These are phyloP conservation scores for Drosophila paranaensis DNA, from an alignment of 2,888 invertebrate species.

Conservation along the genomic window DNA sequence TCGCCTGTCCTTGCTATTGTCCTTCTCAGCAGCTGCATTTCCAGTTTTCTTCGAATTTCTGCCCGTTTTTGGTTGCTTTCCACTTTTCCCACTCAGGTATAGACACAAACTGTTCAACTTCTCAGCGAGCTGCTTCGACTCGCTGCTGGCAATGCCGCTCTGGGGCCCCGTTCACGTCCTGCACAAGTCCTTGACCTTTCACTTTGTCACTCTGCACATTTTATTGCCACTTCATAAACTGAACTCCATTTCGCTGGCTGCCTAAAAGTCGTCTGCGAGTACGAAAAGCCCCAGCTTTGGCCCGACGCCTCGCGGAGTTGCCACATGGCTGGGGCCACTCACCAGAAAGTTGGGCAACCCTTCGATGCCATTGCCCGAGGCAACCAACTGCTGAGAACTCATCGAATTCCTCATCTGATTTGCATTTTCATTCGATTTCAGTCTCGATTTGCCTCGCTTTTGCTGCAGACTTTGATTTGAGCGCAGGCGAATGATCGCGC, in stretches of 20 bases:
- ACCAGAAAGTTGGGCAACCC: neutral
- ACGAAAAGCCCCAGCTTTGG: neutral
- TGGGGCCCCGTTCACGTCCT: neutral
- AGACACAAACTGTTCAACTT: conserved; percentile 8
- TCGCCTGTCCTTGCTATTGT: neutral
- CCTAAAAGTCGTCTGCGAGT: neutral
- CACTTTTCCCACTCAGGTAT: conserved; percentile 5
- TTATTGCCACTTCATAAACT: neutral
- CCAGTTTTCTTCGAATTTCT: neutral
- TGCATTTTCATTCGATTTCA: neutral
- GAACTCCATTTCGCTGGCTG: neutral
- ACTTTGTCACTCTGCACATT: neutral
- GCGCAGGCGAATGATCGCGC: neutral
- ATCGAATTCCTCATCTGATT: neutral
- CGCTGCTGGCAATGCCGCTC: neutral
- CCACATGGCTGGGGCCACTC: neutral
- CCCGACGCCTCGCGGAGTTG: neutral
- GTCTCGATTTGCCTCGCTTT: neutral
- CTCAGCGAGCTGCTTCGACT: neutral
- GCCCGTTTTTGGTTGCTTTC: neutral
- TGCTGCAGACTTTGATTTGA: neutral
- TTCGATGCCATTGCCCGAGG: neutral
- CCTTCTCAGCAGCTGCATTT: neutral
- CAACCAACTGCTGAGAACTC: neutral
- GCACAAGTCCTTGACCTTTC: neutral